Base-by-base conservation (phyloP, 2,888 invertebrate species). In the Salticus scenicus region DNA sequence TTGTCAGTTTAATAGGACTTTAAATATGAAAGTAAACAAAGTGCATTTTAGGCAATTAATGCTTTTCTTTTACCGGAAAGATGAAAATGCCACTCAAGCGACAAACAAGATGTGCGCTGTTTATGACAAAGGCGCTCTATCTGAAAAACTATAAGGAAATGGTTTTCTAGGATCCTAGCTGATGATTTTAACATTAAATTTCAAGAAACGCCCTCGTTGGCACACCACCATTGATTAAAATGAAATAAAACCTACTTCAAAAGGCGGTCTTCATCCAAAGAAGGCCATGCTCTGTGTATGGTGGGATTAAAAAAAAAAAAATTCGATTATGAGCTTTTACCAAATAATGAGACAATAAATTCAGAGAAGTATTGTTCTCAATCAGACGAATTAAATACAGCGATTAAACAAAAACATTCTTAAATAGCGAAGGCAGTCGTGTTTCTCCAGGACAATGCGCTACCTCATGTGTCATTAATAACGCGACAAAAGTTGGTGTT, bases 191-290 rank as follows among this genome's bases (percentile, higher is more conserved):
- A 71, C 42, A 24, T 41, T 42, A 24, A 71, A 42, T 27, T n/a
- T 71, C 41, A 42, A 42, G 37, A 67, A 33, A n/a, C 33, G 12
- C 14, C 57, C 20, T 2, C 4, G 31, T 30, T 30, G 30, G 41
- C 42, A 12, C 41, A 42, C 41, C 28, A 71, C 70, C 42, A 41
- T 28, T 24, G 70, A 71, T 71, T 20, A 71, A 71, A 27, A 71
- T 27, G n/a, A n/a, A n/a, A n/a, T n/a, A n/a, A n/a, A n/a, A n/a
- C n/a, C 42, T n/a, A 41, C 31, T 30, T 28, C 37, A 57, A 70
- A 57, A 70, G 27, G 4, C n/a, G n/a, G n/a, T 78, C 70, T 78
- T 78, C 77, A 57, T 78, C 27, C 63, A 27, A 78, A 78, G n/a
- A n/a, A n/a, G n/a, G n/a, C n/a, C n/a, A n/a, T n/a, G n/a, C n/a